These are phyloP conservation scores for Girardinus metallicus DNA, from an alignment of 2,797 vertebrate genomes.

Conservation along the genomic window DNA sequence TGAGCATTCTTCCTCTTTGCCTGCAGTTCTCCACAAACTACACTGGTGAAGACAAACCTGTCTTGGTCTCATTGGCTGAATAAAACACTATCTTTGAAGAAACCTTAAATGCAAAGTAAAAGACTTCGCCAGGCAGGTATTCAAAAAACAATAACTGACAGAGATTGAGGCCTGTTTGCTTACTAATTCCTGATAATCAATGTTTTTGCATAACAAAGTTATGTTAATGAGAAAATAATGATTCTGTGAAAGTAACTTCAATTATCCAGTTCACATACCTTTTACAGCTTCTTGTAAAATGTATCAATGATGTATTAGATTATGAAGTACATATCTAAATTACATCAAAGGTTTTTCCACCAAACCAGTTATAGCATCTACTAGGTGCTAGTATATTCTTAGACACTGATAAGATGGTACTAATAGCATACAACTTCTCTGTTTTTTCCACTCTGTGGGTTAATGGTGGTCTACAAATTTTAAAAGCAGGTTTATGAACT, in stretches of 20 bases:
- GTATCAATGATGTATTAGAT: not conserved
- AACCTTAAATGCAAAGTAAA: not conserved
- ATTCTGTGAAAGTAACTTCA: not conserved
- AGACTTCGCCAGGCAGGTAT: not conserved
- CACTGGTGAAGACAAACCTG: not conserved
- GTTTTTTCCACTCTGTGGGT: not conserved
- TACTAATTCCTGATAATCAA: not conserved
- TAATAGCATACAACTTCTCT: not conserved
- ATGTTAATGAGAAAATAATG: not conserved
- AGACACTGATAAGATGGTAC: not conserved
- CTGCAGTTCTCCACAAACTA: too few species aligned
- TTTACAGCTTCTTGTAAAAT: not conserved
- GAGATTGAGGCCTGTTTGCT: not conserved
- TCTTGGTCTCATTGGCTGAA: not conserved
- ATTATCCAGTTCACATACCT: slow-evolving; percentile 6
- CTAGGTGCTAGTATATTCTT: not conserved
- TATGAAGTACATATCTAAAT: not conserved
- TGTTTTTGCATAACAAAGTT: not conserved
- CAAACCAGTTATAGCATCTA: not conserved
- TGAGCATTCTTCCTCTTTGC: not conserved
- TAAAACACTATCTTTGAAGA: not conserved
- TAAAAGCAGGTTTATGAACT: not conserved
- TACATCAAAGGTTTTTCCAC: not conserved
- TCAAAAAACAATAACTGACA: not conserved
- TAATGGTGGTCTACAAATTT: not conserved